Conservation (phyloP, 2,113 vertebrate genomes). For the Chrysemys picta region DNA sequence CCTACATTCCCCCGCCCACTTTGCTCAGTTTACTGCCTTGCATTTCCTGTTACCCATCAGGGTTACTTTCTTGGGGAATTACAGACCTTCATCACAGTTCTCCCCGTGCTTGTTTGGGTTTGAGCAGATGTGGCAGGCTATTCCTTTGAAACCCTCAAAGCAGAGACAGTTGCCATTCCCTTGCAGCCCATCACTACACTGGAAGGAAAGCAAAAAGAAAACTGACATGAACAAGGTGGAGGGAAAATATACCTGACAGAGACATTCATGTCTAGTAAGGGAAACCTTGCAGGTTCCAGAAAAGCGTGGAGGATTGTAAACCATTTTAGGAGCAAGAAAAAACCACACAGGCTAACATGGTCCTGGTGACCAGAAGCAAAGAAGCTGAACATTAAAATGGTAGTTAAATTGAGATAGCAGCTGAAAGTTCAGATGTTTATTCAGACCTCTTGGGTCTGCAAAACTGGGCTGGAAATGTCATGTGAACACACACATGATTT, state of each 20-base stretch:
- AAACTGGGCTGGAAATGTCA: not conserved
- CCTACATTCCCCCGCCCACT: not conserved
- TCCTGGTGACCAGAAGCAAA: not conserved
- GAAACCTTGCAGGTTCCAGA: not conserved
- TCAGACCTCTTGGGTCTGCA: not conserved
- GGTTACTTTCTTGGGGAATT: not conserved
- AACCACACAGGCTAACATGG: not conserved
- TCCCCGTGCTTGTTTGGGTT: slow-evolving; percentile 89
- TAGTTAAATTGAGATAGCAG: not conserved
- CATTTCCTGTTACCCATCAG: not conserved
- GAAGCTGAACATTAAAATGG: not conserved
- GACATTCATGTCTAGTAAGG: rapidly evolving
- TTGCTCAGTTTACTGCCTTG: not conserved
- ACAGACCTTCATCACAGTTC: slow-evolving; percentile 90
- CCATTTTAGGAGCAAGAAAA: not conserved
- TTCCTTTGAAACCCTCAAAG: slow-evolving; percentile 85
- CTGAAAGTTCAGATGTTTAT: not conserved
- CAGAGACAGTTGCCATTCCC: slow-evolving; percentile 92
- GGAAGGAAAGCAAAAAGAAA: slow-evolving; percentile 22
- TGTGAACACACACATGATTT: not conserved
- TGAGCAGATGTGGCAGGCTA: slow-evolving; percentile 94
- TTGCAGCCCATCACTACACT: slow-evolving; percentile 91
- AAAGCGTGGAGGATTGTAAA: not conserved
- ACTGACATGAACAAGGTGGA: not conserved
- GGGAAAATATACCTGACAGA: not conserved